phyloP scores from a whole-genome alignment of 2,888 invertebrate species.

The Ectropis crepuscularia region DNA sequence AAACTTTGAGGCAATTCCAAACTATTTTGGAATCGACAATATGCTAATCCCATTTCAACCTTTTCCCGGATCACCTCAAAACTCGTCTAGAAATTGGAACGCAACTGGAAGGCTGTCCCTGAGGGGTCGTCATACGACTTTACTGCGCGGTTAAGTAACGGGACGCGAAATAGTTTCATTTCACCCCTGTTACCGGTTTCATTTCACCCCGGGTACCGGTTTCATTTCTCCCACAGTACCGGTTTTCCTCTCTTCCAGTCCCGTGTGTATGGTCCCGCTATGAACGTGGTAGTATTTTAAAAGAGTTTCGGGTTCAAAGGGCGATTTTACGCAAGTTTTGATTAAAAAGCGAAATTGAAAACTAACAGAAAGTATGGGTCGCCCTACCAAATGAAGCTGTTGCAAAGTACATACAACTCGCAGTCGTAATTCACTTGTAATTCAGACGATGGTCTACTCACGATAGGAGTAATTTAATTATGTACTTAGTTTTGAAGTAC shows the following conservation, averaged over 20 bases:
- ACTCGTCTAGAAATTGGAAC: conserved; percentile 26
- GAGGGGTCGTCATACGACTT: conserved; percentile 51
- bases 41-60: conserved; percentile 28
- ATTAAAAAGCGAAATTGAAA: background rate
- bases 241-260: conserved; percentile 19
- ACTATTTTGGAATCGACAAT: conserved; percentile 27
- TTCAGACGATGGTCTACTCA: too few species aligned
- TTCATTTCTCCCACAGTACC: conserved; percentile 43
- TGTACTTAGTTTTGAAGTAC: too few species aligned
- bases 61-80: conserved; percentile 23
- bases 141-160: conserved; percentile 58
- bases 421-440: too few species aligned
- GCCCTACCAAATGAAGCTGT: too few species aligned
- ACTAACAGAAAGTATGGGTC: too few species aligned
- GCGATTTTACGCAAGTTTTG: conserved; percentile 9
- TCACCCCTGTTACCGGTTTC: conserved; percentile 35
- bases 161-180: conserved; percentile 56
- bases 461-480: too few species aligned
- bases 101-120: conserved; percentile 41
- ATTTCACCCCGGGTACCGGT: conserved; percentile 25
- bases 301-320: conserved; percentile 8
- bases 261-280: conserved; percentile 39
- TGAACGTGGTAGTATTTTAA: conserved; percentile 30
- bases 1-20: conserved; percentile 7
- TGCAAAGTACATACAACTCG: too few species aligned